These are phyloP conservation scores for Cephus spinipes DNA, from an alignment of 2,888 invertebrate genomes.

Conservation along the genomic window DNA sequence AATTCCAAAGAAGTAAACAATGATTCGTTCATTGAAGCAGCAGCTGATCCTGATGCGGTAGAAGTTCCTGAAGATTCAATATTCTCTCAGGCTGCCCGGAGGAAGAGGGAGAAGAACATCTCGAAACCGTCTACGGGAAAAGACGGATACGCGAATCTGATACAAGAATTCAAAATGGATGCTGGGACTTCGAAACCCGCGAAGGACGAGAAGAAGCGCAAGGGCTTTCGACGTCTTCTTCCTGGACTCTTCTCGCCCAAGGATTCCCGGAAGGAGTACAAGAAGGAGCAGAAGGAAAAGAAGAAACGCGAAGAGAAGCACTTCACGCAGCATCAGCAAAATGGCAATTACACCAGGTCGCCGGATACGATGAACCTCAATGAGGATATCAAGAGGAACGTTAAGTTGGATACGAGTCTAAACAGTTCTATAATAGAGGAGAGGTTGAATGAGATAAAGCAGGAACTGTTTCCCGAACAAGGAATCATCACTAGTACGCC, in stretches of 20 bases:
- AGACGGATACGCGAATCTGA: constrained; percentile 59
- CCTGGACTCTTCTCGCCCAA: constrained; percentile 60
- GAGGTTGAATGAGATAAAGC: constrained; percentile 57
- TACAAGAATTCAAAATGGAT: constrained; percentile 58
- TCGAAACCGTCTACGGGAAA: constrained; percentile 16
- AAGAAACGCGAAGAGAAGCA: constrained; percentile 54
- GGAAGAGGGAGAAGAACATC: neutral
- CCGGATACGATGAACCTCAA: constrained; percentile 61
- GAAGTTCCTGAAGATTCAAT: constrained; percentile 2
- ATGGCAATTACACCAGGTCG: constrained; percentile 58
- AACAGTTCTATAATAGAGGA: constrained; percentile 59
- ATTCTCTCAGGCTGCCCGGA: neutral
- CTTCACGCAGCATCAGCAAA: constrained; percentile 57
- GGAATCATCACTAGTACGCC: constrained; percentile 55
- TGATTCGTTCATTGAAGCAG: neutral
- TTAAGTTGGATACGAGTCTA: constrained; percentile 55
- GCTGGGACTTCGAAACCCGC: constrained; percentile 54
- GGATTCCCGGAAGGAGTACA: constrained; percentile 56
- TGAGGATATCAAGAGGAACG: constrained; percentile 59
- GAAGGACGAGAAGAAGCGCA: constrained; percentile 64
- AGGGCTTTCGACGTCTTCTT: constrained; percentile 53
- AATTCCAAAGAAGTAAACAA: neutral
- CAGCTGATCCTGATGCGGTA: neutral
- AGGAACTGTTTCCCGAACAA: constrained; percentile 56
- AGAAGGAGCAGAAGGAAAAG: constrained; percentile 52